Percentiles rank a stretch among this genome's conserved stretches.
These are phyloP conservation scores for Pogonocherus hispidulus DNA, from an alignment of 2,888 invertebrate genomes.

Conservation along the genomic window DNA sequence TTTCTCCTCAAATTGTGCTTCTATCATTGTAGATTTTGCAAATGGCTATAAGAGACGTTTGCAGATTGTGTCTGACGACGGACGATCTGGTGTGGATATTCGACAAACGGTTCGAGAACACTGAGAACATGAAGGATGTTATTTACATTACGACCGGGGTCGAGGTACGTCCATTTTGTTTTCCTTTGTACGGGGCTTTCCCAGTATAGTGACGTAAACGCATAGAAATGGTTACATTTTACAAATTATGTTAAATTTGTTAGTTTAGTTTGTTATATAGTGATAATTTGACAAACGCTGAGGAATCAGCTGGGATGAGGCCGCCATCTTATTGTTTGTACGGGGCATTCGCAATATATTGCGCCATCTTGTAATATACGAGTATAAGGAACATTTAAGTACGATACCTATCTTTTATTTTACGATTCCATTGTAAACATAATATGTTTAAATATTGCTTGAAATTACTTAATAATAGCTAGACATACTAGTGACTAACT, in stretches of 20 bases:
- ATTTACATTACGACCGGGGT: conserved; percentile 48
- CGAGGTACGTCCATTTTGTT: conserved; percentile 39
- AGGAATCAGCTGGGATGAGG: neutral
- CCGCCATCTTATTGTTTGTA: neutral
- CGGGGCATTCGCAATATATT: neutral
- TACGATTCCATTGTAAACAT: no score
- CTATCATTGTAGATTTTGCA: neutral
- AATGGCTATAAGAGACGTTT: conserved; percentile 37
- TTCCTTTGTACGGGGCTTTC: neutral
- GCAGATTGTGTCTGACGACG: conserved; percentile 54
- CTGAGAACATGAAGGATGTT: conserved; percentile 45
- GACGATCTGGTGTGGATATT: conserved; percentile 50
- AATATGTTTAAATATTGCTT: no score
- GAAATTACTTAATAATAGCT: no score
- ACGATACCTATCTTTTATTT: no score
- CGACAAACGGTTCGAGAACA: conserved; percentile 35
- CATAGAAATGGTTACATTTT: no score
- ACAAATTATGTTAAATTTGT: no score
- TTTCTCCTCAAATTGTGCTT: neutral
- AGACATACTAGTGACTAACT: no score
- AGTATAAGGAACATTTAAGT: no score
- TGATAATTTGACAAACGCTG: neutral
- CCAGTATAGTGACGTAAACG: neutral
- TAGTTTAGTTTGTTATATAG: no score
- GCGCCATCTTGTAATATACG: no score